Base-by-base conservation (phyloP, 2,888 invertebrate species). In the Nymphalis polychloros region DNA sequence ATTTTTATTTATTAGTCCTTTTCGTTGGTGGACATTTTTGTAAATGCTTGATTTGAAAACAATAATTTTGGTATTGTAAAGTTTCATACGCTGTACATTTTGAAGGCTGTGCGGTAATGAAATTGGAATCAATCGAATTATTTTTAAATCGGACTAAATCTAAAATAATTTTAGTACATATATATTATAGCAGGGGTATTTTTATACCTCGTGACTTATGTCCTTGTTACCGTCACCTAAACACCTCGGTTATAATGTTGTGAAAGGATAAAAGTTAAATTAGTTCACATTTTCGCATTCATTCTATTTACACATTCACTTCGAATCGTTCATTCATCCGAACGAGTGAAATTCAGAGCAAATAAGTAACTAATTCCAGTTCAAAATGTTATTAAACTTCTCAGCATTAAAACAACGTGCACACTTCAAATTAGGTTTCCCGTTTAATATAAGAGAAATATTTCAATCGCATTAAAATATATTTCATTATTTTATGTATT, bases 351-450 rank as follows among this genome's bases (percentile, higher is more conserved):
- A n/a, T 52, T 61, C 59, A 20, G 17, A 20, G 19, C 55, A 55
- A 67, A 67, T 69, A 60, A 52, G 47, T 53, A 64, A 69, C 66
- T 70, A 66, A 68, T 71, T 71, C 60, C 20, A 55, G 53, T 48
- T 66, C 47, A 19, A 13, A 23, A 67, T 35, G 49, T 67, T 62
- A 41, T 67, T 49, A 67, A 62, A 67, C 61, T 66, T 61, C 41
- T 48, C 20, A 31, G 55, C 53, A 55, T n/a, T 31, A 27, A 59
- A 53, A 53, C 27, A 31, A 55, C 55, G 31, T 31, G 31, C 23
- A 20, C 52, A 16, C 20, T 52, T 23, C 27, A 13, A 52, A 52
- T 52, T 23, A 52, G 19, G 23, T 16, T 23, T 23, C 1, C 23
- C 10, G 16, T 23, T 52, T 10, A 41, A 41, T 41, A 5, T 16